A percentile compares a stretch with the other conserved stretches of the same genome.
Conservation (phyloP, 2,113 vertebrate genomes). For the Entomyzon cyanotis region DNA sequence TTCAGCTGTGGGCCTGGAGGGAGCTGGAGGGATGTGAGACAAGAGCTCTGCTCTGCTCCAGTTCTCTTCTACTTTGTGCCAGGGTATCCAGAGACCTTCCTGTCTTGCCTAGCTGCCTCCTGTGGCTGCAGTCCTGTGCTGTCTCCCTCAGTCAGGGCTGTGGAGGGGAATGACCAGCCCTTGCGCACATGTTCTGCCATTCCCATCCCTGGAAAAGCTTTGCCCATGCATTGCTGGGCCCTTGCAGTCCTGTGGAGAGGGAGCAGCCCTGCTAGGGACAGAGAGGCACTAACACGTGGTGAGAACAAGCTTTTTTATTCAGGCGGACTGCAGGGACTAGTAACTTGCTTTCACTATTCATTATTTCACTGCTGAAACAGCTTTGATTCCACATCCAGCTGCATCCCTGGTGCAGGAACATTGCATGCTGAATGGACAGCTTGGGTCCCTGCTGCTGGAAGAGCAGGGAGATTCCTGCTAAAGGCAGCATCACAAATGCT, state of each 20-base stretch:
- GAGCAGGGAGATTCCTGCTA: background rate
- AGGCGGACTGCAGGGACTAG: background rate
- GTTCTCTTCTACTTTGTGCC: background rate
- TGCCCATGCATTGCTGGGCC: fast-evolving
- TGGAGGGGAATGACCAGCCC: fast-evolving
- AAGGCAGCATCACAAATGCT: background rate
- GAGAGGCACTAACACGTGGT: background rate
- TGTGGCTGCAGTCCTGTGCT: fast-evolving
- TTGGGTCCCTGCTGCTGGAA: background rate
- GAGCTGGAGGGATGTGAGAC: background rate
- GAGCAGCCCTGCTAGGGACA: background rate
- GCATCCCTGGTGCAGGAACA: background rate
- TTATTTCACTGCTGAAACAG: background rate
- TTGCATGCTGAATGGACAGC: fast-evolving
- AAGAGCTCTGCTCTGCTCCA: background rate
- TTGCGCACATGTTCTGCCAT: background rate
- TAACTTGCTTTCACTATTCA: background rate
- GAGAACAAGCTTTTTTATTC: background rate
- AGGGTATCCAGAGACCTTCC: background rate
- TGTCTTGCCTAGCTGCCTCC: background rate
- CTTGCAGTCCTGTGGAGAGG: fast-evolving
- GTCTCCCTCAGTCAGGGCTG: background rate
- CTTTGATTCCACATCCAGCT: background rate
- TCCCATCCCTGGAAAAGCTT: background rate
- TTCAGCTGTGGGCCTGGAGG: background rate